These are phyloP conservation scores for Cygnus olor DNA, from an alignment of 2,797 vertebrate genomes.

Conservation along the genomic window DNA sequence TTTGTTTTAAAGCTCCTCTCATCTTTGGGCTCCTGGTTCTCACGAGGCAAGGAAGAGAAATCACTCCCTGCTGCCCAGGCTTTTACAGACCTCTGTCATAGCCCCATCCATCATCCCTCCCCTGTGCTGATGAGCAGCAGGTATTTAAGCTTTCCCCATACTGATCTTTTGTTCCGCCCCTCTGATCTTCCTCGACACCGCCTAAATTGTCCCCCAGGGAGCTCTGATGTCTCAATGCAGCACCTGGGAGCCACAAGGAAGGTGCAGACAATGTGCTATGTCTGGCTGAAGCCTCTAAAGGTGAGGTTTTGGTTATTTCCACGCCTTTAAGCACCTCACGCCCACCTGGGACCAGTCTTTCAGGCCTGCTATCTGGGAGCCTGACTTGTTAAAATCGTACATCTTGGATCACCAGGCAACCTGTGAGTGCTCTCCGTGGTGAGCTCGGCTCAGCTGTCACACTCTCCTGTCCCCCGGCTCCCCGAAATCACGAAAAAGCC, in stretches of 20 bases:
- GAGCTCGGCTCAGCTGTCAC: background rate
- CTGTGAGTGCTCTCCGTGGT: background rate
- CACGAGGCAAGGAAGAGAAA: background rate
- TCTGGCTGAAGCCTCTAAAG: background rate
- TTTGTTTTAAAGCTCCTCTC: background rate
- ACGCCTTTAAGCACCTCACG: background rate
- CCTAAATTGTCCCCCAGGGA: background rate
- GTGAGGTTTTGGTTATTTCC: background rate
- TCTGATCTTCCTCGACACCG: background rate
- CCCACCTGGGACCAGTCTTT: background rate
- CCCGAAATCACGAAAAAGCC: background rate
- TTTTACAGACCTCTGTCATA: background rate
- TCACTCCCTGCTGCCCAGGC: background rate
- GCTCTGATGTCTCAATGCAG: background rate
- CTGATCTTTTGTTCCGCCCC: background rate
- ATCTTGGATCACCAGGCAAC: background rate
- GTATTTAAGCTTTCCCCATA: background rate
- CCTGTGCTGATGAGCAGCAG: background rate
- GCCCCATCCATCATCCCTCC: background rate
- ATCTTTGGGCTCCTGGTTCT: background rate
- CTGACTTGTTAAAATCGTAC: background rate
- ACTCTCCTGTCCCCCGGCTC: background rate
- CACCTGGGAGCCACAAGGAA: background rate
- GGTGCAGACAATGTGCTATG: background rate
- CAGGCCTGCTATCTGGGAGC: background rate